Base-by-base conservation (phyloP, 2,888 invertebrate genomes). In the Auanema freiburgensis region DNA sequence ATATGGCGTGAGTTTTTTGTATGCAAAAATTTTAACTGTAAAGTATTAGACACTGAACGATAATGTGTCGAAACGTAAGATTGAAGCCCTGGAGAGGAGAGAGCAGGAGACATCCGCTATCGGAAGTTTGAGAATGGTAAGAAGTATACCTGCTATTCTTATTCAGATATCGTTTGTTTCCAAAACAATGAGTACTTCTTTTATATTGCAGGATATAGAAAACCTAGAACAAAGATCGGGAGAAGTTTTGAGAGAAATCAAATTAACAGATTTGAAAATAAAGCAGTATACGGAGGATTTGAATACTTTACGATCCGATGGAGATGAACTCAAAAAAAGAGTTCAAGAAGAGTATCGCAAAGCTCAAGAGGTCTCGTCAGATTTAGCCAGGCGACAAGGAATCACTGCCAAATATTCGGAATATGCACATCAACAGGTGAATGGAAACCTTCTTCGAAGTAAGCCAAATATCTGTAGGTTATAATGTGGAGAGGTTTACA, bases 281-380 rank as follows among this genome's bases (percentile, higher is more conserved):
- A 16, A 57, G 14, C 25, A 56, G 41, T 23, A 43, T 18, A 42
- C 56, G 46, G 42, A 62, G 16, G 57, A 25, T 18, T 23, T 46
- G 5, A 33, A 33, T 33, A 8, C 8, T 8, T 33, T 33, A 33
- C 33, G 33, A 8, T 33, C 33, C 8, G 33, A 33, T 33, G 33
- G 33, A 5, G 62, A 57, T 12, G 57, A 62, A 43, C 18, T 62
- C 50, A 51, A 62, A 12, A 57, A 57, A n/a, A 51, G 57, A 23
- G 62, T 33, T 33, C 33, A 57, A 41, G 62, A 62, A 6, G 49
- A 50, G 1, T 57, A 57, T 11, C 14, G 42, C 25, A 52, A 57
- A n/a, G 41, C 50, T 24, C 43, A 57, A 8, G 50, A 62, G 41
- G 56, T 56, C 2, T n/a, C 33, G 8, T 33, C 33, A 5, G 33